These are phyloP conservation scores for Pterois miles DNA, from an alignment of 2,797 vertebrate species.

Conservation along the genomic window DNA sequence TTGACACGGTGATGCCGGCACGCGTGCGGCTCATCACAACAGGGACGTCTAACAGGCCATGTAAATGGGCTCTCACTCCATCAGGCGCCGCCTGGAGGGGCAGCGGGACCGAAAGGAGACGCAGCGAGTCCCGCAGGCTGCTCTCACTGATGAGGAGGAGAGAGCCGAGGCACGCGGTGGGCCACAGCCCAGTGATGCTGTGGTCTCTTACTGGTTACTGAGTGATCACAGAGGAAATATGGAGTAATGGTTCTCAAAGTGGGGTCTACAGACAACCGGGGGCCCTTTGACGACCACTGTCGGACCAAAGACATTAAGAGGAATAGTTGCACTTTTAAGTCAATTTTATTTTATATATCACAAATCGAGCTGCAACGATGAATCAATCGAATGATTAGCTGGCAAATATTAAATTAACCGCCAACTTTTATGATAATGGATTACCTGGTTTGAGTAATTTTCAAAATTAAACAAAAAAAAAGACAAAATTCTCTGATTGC, in stretches of 20 bases:
- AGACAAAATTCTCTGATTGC: too few relatives aligned
- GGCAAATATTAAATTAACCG: too few relatives aligned
- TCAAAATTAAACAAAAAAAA: too few relatives aligned
- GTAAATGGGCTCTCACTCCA: slow-evolving; percentile 47
- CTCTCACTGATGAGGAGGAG: slow-evolving; percentile 13
- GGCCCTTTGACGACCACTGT: background rate
- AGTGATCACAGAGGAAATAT: slow-evolving; percentile 13
- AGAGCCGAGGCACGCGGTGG: background rate
- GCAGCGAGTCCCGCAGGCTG: background rate
- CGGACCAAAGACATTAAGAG: background rate
- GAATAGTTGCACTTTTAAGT: background rate
- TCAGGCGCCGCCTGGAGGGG: slow-evolving; percentile 23
- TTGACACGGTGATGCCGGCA: slow-evolving; percentile 21
- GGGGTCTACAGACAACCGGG: background rate
- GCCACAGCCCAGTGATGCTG: background rate
- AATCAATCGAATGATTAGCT: too few relatives aligned
- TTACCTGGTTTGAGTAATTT: too few relatives aligned
- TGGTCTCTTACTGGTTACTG: background rate
- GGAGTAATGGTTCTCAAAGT: background rate
- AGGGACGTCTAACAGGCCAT: slow-evolving; percentile 45
- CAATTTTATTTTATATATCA: background rate
- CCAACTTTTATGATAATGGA: too few relatives aligned
- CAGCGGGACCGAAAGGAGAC: background rate
- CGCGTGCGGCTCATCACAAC: slow-evolving; percentile 37
- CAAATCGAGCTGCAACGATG: background rate